A percentile compares a stretch with the other conserved stretches of the same genome.
phyloP scores from a whole-genome alignment of 1,140 invertebrate genomes.

The Medauroidea extradentata region DNA sequence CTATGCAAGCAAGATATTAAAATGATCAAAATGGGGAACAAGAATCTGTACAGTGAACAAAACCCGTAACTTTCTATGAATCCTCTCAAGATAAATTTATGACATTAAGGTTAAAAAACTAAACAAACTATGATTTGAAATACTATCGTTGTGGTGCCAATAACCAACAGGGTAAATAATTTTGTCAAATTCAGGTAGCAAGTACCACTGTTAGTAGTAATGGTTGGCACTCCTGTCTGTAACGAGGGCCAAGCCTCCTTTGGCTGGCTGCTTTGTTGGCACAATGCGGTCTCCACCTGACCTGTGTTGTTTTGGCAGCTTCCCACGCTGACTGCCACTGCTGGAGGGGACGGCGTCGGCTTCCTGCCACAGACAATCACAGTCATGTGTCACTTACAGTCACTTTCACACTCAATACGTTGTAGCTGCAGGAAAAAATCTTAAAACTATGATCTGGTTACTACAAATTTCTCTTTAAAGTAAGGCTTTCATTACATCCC shows the following conservation, averaged over 20 bases:
- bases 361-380: conserved; percentile 35
- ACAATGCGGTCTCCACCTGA: no score
- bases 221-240: conserved; percentile 36
- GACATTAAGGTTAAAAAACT: no score
- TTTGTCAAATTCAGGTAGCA: not conserved
- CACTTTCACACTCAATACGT: no score
- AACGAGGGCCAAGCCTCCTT: conserved; percentile 69
- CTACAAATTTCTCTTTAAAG: no score
- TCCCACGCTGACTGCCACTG: conserved; percentile 33
- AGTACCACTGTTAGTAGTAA: conserved; percentile 9
- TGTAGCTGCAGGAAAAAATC: no score
- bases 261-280: conserved; percentile 21
- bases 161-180: no score
- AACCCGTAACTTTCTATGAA: no score
- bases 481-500: no score
- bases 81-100: no score
- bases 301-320: not conserved
- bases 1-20: not conserved
- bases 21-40: conserved; percentile 1
- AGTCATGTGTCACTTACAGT: not conserved
- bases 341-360: conserved; percentile 50
- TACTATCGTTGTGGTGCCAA: no score
- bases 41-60: conserved; percentile 4
- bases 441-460: no score
- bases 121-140: no score